Conservation (phyloP, 1,140 invertebrate species). For the Piezodorus guildinii region DNA sequence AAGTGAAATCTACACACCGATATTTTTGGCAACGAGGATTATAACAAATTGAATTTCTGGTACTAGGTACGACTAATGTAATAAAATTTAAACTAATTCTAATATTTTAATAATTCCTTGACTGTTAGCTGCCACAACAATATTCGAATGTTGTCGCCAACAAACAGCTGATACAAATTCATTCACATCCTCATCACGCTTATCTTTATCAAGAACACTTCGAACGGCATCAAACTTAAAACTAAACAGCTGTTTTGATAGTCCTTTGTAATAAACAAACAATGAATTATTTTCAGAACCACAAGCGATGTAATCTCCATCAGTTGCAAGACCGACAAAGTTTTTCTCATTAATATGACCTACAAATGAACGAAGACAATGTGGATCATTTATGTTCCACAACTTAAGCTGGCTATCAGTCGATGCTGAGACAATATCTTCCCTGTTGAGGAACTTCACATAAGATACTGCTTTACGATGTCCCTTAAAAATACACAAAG, state of each 20-base stretch:
- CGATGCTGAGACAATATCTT: constrained; percentile 87
- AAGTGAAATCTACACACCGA: not conserved
- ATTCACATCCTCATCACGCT: constrained; percentile 71
- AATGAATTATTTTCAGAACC: constrained; percentile 93
- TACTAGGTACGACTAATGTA: not conserved
- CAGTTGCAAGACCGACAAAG: constrained; percentile 91
- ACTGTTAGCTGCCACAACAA: constrained; percentile 88
- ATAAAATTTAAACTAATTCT: constrained; percentile 49
- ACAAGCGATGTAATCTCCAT: constrained; percentile 89
- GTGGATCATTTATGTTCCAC: constrained; percentile 74
- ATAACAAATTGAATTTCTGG: not conserved
- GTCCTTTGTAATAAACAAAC: constrained; percentile 86
- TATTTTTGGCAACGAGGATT: constrained; percentile 1
- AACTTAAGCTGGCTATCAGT: constrained; percentile 90
- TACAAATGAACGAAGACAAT: constrained; percentile 78
- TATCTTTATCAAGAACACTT: constrained; percentile 68
- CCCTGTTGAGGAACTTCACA: constrained; percentile 83
- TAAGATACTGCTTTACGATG: constrained; percentile 94
- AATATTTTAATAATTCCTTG: constrained; percentile 86
- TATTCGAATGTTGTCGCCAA: constrained; percentile 77
- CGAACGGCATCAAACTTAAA: constrained; percentile 79
- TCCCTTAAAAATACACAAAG: constrained; percentile 76
- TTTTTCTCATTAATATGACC: constrained; percentile 95
- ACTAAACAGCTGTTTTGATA: constrained; percentile 75
- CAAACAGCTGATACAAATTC: constrained; percentile 95